Conservation (phyloP, 2,113 vertebrate genomes). For the Candoia aspera region DNA sequence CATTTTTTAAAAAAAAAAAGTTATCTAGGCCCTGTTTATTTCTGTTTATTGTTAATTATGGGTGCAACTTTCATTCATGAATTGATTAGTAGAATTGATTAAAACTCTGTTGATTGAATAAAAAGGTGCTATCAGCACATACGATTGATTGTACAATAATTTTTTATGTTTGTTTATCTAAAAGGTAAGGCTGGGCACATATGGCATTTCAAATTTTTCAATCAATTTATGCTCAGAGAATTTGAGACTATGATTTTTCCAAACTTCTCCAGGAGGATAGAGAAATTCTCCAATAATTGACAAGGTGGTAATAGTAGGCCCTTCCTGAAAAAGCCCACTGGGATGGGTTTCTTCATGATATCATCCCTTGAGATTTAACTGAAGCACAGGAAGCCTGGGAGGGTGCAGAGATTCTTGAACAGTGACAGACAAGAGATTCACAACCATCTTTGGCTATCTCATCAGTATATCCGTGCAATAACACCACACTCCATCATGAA, state of each 20-base stretch:
- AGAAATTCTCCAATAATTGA: not conserved
- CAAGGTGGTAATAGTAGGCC: not conserved
- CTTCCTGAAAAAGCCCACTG: not conserved
- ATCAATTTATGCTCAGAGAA: not conserved
- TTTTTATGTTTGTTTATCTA: not conserved
- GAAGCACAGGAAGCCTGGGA: too few relatives aligned
- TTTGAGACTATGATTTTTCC: not conserved
- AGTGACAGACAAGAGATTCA: too few relatives aligned
- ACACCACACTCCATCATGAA: too few relatives aligned
- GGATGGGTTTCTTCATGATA: too few relatives aligned
- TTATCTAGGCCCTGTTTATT: not conserved
- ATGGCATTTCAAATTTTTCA: not conserved
- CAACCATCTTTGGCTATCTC: too few relatives aligned
- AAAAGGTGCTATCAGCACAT: not conserved
- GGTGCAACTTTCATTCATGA: not conserved
- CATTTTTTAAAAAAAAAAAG: not conserved
- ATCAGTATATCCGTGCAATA: too few relatives aligned
- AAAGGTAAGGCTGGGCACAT: not conserved
- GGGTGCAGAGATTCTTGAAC: too few relatives aligned
- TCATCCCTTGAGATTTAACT: too few relatives aligned
- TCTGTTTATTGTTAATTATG: not conserved
- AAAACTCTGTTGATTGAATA: not conserved
- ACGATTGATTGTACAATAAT: not conserved
- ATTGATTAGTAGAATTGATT: not conserved
- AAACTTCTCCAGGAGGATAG: not conserved